Conservation (phyloP, 2,888 invertebrate species). For the Siphlonurus alternatus region DNA sequence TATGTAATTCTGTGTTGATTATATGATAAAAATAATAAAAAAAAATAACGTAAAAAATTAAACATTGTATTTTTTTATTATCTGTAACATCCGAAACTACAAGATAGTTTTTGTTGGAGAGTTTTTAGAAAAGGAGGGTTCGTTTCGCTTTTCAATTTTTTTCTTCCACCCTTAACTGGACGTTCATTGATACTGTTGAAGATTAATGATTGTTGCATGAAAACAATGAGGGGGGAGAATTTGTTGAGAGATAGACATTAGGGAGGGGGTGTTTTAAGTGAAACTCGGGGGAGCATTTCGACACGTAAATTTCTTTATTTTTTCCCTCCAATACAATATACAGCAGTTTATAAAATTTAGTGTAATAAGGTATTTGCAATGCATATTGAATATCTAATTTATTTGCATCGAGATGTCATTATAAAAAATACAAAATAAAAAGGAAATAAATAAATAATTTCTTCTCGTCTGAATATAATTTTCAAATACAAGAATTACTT, state of each 20-base stretch:
- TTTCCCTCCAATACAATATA: too few species aligned
- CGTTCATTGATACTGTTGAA: slow-evolving; percentile 28
- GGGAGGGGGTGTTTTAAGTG: neutral
- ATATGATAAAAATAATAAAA: neutral
- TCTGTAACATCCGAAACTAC: neutral
- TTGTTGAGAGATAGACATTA: neutral
- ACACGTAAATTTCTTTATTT: too few species aligned
- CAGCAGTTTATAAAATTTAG: too few species aligned
- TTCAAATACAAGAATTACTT: too few species aligned
- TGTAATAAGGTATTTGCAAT: too few species aligned
- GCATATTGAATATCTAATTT: too few species aligned
- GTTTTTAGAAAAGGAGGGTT: neutral
- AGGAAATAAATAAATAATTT: too few species aligned
- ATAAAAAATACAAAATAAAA: too few species aligned
- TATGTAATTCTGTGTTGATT: slow-evolving; percentile 4
- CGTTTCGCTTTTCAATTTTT: too few species aligned
- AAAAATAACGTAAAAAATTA: neutral
- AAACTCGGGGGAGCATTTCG: neutral
- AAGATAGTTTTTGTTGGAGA: neutral
- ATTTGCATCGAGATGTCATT: too few species aligned
- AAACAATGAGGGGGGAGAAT: slow-evolving; percentile 6
- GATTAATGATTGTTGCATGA: slow-evolving; percentile 22
- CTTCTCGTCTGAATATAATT: too few species aligned
- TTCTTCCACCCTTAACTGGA: slow-evolving; percentile 19
- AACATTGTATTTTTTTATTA: neutral